Conservation (phyloP, 2,797 vertebrate species). For the Xenopus petersii region DNA sequence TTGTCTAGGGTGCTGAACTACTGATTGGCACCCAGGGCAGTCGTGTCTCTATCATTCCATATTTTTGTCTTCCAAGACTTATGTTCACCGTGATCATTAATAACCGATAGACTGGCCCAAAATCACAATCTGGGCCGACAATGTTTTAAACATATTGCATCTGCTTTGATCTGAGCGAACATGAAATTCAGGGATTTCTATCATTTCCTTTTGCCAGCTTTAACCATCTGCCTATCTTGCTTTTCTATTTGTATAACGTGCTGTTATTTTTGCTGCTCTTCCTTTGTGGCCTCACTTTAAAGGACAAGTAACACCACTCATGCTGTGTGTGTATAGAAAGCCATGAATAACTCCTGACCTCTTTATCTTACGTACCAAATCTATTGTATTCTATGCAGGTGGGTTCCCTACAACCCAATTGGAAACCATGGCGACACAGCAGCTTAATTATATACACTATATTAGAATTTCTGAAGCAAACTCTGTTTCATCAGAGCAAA, state of each 20-base stretch:
- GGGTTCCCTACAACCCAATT: too few species aligned
- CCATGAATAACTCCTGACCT: too few species aligned
- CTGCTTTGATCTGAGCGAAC: slow-evolving; percentile 59
- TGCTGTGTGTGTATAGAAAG: too few species aligned
- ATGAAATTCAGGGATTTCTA: slow-evolving; percentile 46
- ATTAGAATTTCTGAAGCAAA: too few species aligned
- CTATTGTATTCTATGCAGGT: too few species aligned
- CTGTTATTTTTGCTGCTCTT: slow-evolving; percentile 13
- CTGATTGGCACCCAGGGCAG: neutral
- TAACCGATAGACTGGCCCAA: slow-evolving; percentile 57
- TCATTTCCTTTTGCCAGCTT: slow-evolving; percentile 58
- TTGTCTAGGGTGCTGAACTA: too few species aligned
- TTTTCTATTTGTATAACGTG: slow-evolving; percentile 32
- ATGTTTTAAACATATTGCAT: slow-evolving; percentile 65
- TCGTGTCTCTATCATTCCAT: slow-evolving; percentile 17
- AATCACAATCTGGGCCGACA: slow-evolving; percentile 61
- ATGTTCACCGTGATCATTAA: slow-evolving; percentile 54
- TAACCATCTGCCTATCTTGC: slow-evolving; percentile 57
- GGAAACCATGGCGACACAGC: too few species aligned
- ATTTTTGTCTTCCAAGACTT: slow-evolving; percentile 48
- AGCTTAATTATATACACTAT: too few species aligned
- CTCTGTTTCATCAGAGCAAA: too few species aligned
- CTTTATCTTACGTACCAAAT: too few species aligned
- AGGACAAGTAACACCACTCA: too few species aligned
- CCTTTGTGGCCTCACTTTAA: neutral